Conservation (phyloP, 2,113 vertebrate genomes). For the Rhegmatorhina hoffmannsi region DNA sequence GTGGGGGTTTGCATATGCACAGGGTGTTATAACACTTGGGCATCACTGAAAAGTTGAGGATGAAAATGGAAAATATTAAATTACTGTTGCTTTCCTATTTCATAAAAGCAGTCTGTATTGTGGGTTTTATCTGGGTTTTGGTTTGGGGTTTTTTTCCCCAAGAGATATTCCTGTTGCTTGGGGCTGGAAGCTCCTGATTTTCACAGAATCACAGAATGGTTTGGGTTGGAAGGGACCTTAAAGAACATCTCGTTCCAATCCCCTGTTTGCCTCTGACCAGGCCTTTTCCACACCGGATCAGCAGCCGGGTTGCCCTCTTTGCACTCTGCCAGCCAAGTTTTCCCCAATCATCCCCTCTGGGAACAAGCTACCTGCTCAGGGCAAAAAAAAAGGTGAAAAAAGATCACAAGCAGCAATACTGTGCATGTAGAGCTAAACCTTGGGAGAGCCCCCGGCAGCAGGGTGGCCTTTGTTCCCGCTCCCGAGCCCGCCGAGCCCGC, state of each 20-base stretch:
- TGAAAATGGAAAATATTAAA: not conserved
- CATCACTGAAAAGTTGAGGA: not conserved
- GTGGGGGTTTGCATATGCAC: accelerated
- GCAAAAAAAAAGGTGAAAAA: not conserved
- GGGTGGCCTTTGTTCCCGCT: slow-evolving; percentile 44
- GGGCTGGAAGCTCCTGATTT: not conserved
- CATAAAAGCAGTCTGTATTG: accelerated
- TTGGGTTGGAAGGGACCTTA: not conserved
- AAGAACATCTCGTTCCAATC: not conserved
- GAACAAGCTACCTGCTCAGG: not conserved
- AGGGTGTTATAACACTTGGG: accelerated
- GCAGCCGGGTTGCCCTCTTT: not conserved
- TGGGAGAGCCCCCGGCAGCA: not conserved
- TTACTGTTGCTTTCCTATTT: not conserved
- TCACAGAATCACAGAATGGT: not conserved
- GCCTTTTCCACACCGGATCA: not conserved
- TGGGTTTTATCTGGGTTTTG: not conserved
- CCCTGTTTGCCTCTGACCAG: not conserved
- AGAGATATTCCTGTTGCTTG: accelerated
- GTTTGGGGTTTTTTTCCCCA: accelerated
- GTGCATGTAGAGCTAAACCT: not conserved
- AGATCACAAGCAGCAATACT: not conserved
- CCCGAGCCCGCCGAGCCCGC: slow-evolving; percentile 22
- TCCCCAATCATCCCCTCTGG: not conserved
- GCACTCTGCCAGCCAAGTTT: accelerated